These are phyloP conservation scores for Xiphias gladius DNA, from an alignment of 2,113 vertebrate genomes.

Conservation along the genomic window DNA sequence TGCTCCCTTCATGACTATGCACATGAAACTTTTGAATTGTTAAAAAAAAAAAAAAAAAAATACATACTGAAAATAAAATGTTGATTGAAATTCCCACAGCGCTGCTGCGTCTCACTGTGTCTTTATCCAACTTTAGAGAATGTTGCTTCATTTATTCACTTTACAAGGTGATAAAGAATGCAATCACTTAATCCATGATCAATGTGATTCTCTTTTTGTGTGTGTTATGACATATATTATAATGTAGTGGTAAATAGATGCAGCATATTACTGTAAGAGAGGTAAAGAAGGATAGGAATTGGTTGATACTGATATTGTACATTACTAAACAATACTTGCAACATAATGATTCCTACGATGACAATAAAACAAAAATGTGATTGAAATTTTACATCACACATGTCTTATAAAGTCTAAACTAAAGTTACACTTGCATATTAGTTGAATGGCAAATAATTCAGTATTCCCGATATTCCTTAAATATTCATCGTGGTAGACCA, in stretches of 20 bases:
- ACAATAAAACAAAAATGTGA: too few species aligned
- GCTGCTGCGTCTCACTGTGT: slow-evolving; percentile 34
- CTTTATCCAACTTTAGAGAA: slow-evolving; percentile 3
- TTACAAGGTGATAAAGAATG: neutral
- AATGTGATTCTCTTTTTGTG: neutral
- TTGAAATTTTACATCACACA: too few species aligned
- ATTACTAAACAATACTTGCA: too few species aligned
- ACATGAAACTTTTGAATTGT: slow-evolving; percentile 83
- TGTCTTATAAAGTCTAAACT: neutral
- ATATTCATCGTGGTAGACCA: too few species aligned
- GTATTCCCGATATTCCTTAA: neutral
- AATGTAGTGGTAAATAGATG: neutral
- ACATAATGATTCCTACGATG: too few species aligned
- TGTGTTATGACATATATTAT: neutral
- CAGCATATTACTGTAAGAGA: too few species aligned
- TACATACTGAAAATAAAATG: slow-evolving; percentile 80
- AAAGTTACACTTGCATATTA: neutral
- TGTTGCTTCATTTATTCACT: neutral
- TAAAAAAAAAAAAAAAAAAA: slow-evolving; percentile 62
- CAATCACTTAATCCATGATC: neutral
- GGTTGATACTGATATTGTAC: too few species aligned
- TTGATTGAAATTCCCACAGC: slow-evolving; percentile 57
- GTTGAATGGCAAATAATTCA: neutral
- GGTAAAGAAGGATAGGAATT: too few species aligned
- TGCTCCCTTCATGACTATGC: slow-evolving; percentile 80